Conservation (phyloP, 2,888 invertebrate genomes). For the Perizoma affinitatum region DNA sequence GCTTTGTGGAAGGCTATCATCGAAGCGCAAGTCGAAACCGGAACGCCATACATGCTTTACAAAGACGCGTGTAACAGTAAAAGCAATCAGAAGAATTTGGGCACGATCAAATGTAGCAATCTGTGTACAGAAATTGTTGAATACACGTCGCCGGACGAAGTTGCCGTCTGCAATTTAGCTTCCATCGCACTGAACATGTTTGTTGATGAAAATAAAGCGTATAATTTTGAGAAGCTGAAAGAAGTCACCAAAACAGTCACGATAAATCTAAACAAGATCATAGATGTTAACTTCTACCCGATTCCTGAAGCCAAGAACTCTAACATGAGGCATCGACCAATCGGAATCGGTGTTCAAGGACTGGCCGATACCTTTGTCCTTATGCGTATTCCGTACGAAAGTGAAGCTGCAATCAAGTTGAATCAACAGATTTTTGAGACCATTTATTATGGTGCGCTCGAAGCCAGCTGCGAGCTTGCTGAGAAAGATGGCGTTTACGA, state of each 20-base stretch:
- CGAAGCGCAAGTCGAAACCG: slow-evolving; percentile 98
- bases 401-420: slow-evolving; percentile 91
- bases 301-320: slow-evolving; percentile 94
- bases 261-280: slow-evolving; percentile 97
- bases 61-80: slow-evolving; percentile 98
- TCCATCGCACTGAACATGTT: slow-evolving; percentile 98
- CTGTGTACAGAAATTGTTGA: slow-evolving; percentile 99
- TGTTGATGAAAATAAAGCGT: slow-evolving; percentile 90
- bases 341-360: slow-evolving; percentile 98
- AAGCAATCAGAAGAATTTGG: slow-evolving; percentile 98
- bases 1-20: slow-evolving; percentile 97
- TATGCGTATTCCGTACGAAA: slow-evolving; percentile 96
- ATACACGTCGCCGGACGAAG: slow-evolving; percentile 95
- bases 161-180: slow-evolving; percentile 99
- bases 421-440: slow-evolving; percentile 99
- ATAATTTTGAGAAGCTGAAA: slow-evolving; percentile 94
- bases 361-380: slow-evolving; percentile 98
- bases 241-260: slow-evolving; percentile 95
- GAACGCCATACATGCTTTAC: slow-evolving; percentile 98
- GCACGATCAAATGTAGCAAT: slow-evolving; percentile 99
- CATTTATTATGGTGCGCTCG: slow-evolving; percentile 97
- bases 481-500: slow-evolving; percentile 93
- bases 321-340: slow-evolving; percentile 93
- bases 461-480: slow-evolving; percentile 97
- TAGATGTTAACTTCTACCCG: slow-evolving; percentile 98